A percentile compares a stretch with the other conserved stretches of the same genome.
phyloP scores from a whole-genome alignment of 2,797 vertebrate species.

The Fundulus diaphanus region DNA sequence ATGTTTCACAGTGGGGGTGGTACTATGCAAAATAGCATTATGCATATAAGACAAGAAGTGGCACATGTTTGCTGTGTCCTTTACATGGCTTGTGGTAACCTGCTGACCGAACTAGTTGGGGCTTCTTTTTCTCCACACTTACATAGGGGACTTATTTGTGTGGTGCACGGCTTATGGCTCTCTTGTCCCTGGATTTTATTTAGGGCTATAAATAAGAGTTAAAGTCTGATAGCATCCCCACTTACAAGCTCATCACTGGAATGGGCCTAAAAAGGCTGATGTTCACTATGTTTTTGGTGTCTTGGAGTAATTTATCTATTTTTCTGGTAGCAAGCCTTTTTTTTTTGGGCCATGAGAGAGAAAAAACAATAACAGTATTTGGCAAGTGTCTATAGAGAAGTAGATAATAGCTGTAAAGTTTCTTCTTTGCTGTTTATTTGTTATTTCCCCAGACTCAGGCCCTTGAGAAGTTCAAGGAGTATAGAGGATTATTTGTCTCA shows the following conservation, averaged over 20 bases:
- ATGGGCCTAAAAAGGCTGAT: constrained; percentile 7
- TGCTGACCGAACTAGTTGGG: no score
- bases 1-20: no score
- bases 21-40: no score
- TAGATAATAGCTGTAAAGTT: constrained; percentile 20
- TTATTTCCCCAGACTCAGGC: background rate
- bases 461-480: constrained; percentile 23
- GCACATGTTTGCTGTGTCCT: no score
- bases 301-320: constrained; percentile 19
- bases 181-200: no score
- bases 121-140: no score
- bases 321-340: constrained; percentile 8
- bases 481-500: constrained; percentile 29
- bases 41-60: no score
- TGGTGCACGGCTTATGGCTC: no score
- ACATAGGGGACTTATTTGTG: no score
- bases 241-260: background rate
- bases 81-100: no score
- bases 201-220: no score
- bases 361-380: constrained; percentile 25
- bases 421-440: constrained; percentile 2
- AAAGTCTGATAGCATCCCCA: no score
- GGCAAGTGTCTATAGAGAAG: constrained; percentile 32
- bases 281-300: constrained; percentile 15
- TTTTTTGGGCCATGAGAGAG: constrained; percentile 22